These are phyloP conservation scores for Labeo calbasu DNA, from an alignment of 2,797 vertebrate species.

Conservation along the genomic window DNA sequence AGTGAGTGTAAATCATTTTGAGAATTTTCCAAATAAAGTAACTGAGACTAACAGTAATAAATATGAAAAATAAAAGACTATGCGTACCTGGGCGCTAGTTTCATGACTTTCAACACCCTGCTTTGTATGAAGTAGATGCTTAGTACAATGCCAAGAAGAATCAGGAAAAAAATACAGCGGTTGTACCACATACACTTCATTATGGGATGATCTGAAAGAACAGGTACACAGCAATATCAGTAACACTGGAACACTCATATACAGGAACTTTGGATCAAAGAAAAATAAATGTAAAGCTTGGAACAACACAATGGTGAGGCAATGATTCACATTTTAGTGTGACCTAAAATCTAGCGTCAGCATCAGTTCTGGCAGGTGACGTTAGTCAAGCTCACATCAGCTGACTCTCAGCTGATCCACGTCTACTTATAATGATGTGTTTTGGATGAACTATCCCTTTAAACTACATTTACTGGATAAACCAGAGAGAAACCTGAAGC, in stretches of 20 bases:
- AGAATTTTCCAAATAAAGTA: background rate
- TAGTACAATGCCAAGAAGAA: background rate
- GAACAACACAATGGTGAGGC: background rate
- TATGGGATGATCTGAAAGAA: background rate
- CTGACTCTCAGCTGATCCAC: no score
- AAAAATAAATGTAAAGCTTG: background rate
- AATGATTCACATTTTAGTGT: background rate
- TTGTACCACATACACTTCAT: fast-evolving
- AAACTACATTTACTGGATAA: background rate
- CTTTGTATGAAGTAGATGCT: background rate
- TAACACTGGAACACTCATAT: background rate
- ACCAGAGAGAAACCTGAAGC: background rate
- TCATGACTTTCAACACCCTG: background rate
- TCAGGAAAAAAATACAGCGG: background rate
- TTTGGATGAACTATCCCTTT: no score
- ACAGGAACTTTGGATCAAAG: background rate
- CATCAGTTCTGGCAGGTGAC: no score
- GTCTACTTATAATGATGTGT: no score
- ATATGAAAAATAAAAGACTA: background rate
- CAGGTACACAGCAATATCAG: background rate
- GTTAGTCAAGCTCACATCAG: no score
- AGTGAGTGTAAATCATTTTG: background rate
- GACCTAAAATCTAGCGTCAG: background rate
- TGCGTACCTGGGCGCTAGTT: fast-evolving
- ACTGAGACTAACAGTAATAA: background rate